phyloP scores from a whole-genome alignment of 2,113 vertebrate genomes.

The Hypanus sabinus region DNA sequence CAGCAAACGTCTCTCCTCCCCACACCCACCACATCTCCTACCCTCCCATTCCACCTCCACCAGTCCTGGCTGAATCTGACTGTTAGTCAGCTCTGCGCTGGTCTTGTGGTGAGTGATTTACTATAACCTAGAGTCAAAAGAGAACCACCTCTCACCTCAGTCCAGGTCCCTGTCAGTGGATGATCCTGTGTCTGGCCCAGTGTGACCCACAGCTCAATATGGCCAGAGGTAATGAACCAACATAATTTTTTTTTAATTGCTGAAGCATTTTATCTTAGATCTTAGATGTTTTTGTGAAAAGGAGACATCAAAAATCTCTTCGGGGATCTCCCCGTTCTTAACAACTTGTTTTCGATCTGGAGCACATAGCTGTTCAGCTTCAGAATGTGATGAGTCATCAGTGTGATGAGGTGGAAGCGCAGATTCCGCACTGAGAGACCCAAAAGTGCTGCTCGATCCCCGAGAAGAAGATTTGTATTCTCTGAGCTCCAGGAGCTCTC shows the following conservation, averaged over 20 bases:
- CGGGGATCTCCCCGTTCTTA: background rate
- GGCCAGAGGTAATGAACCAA: background rate
- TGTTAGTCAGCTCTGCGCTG: no score
- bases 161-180: background rate
- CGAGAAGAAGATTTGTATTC: background rate
- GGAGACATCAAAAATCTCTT: background rate
- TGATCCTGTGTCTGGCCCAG: background rate
- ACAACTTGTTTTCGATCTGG: background rate
- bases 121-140: no score
- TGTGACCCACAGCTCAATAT: no score
- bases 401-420: background rate
- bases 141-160: background rate
- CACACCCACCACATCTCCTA: no score
- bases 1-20: background rate
- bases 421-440: background rate
- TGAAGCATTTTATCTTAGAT: background rate
- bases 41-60: background rate
- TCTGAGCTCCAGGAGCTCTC: background rate
- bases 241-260: background rate
- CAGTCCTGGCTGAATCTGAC: no score
- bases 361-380: background rate
- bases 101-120: background rate
- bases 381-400: background rate
- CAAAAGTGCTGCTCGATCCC: background rate
- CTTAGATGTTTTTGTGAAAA: background rate